Percentiles rank a stretch among this genome's conserved stretches.
These are phyloP conservation scores for Criorhina ranunculi DNA, from an alignment of 2,888 invertebrate genomes.

Conservation along the genomic window DNA sequence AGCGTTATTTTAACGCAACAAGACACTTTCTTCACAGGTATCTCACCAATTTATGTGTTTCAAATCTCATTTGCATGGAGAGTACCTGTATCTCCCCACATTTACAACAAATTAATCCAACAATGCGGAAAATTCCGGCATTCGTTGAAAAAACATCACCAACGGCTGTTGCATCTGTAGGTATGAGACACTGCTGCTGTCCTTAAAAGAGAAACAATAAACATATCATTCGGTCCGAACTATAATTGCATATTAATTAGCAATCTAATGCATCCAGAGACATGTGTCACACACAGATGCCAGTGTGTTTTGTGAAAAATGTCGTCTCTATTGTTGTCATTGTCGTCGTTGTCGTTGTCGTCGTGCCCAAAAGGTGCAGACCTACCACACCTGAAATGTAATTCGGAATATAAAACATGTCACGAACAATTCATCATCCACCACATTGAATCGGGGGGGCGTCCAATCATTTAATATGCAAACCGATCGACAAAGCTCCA, in stretches of 20 bases:
- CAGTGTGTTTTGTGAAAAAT: constrained; percentile 53
- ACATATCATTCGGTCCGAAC: constrained; percentile 56
- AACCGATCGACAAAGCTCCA: constrained; percentile 31
- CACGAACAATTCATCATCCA: constrained; percentile 65
- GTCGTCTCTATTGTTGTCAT: constrained; percentile 28
- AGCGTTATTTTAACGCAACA: too few relatives aligned
- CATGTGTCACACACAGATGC: constrained; percentile 62
- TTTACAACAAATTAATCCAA: constrained; percentile 19
- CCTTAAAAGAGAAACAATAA: constrained; percentile 52
- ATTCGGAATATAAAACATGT: constrained; percentile 64
- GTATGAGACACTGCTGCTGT: constrained; percentile 20
- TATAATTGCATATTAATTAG: constrained; percentile 64
- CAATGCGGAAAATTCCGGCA: constrained; percentile 57
- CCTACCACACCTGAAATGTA: constrained; percentile 68
- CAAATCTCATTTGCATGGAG: neutral
- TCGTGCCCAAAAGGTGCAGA: constrained; percentile 68
- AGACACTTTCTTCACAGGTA: too few relatives aligned
- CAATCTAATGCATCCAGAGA: constrained; percentile 53
- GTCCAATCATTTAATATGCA: constrained; percentile 58
- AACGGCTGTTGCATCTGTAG: constrained; percentile 15
- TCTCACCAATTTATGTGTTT: too few relatives aligned
- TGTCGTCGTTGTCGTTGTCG: constrained; percentile 22
- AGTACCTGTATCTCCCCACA: neutral
- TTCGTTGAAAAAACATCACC: neutral
- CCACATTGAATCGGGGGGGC: constrained; percentile 31